Base-by-base conservation (phyloP, 2,113 vertebrate species). In the Sisor rabdophorus region DNA sequence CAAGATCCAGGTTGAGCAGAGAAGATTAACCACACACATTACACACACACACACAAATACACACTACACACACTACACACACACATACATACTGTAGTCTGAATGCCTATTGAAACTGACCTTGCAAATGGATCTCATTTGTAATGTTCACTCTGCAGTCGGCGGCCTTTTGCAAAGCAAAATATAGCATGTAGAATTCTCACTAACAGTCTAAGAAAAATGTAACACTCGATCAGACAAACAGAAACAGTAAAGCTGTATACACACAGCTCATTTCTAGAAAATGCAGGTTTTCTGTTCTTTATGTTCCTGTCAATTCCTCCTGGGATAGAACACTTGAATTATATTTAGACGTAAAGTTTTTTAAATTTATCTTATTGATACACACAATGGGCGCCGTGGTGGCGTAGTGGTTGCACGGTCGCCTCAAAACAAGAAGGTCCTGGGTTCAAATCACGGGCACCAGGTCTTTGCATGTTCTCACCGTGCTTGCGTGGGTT, bases 121-220 rank as follows among this genome's bases (percentile, higher is more conserved):
- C 71, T 54, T 13, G 64, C 53, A 32, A 76, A 76, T 76, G 65
- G 55, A 76, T 40, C 64, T 76, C 53, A 76, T 76, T 76, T 76
- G 74, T 48, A 76, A 68, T 48, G 26, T 54, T 36, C 58, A 32
- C 68, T 28, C 65, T 50, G 54, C 64, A 13, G 48, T 32, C 36
- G 16, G 75, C 12, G 26, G 54, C 64, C 44, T 69, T 16, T 69
- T 50, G 75, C 59, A 54, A 69, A 69, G 47, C 54, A 59, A 28
- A 77, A 69, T 59, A 54, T 50, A 47, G 36, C 19, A 20, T 68
- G 54, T 47, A 59, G 13, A 77, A 58, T 77, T 40, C 56, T 76
- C 52, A 63, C 63, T 40, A 44, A 58, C 64, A 59, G 36, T 58
- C 63, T 19, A 50, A 26, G 47, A 55, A 19, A 22, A 67, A 58